Percentiles rank a stretch among this genome's conserved stretches.
Conservation (phyloP, 2,797 vertebrate genomes). For the Takifugu ocellatus region DNA sequence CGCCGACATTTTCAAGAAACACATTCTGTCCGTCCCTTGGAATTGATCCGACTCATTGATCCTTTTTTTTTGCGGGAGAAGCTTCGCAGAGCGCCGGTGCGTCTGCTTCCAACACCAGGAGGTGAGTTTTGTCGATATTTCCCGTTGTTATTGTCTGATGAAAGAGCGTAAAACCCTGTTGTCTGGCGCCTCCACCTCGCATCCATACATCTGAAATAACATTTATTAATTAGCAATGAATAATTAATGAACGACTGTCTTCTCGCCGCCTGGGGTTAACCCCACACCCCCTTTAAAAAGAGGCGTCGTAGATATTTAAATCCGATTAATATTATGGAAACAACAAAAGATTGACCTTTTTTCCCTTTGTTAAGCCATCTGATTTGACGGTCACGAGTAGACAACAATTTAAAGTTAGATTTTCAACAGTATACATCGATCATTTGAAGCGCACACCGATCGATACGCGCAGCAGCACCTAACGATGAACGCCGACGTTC, state of each 20-base stretch:
- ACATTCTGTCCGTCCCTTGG: slow-evolving; percentile 4
- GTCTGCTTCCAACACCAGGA: slow-evolving; percentile 66
- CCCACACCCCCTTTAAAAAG: slow-evolving; percentile 23
- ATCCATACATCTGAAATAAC: slow-evolving; percentile 23
- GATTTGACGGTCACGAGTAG: slow-evolving; percentile 32
- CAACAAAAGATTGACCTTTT: slow-evolving; percentile 66
- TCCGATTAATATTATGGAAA: slow-evolving; percentile 71
- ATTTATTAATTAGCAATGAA: slow-evolving; percentile 27
- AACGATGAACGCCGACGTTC: neutral
- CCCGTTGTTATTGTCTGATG: slow-evolving; percentile 54
- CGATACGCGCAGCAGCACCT: neutral
- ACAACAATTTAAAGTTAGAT: slow-evolving; percentile 38
- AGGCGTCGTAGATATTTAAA: slow-evolving; percentile 59
- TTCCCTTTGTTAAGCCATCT: slow-evolving; percentile 59
- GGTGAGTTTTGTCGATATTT: slow-evolving; percentile 71
- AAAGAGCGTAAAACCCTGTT: slow-evolving; percentile 4
- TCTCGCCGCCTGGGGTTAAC: slow-evolving; percentile 24
- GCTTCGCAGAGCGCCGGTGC: slow-evolving; percentile 34
- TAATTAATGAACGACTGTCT: slow-evolving; percentile 11
- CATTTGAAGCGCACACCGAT: slow-evolving; percentile 9
- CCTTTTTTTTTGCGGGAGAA: neutral
- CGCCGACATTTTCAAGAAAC: slow-evolving; percentile 36
- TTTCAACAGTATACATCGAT: slow-evolving; percentile 25
- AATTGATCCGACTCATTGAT: slow-evolving; percentile 28
- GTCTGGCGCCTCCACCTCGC: slow-evolving; percentile 52